phyloP scores from a whole-genome alignment of 1,140 invertebrate genomes.

The Bombus sylvicola region DNA sequence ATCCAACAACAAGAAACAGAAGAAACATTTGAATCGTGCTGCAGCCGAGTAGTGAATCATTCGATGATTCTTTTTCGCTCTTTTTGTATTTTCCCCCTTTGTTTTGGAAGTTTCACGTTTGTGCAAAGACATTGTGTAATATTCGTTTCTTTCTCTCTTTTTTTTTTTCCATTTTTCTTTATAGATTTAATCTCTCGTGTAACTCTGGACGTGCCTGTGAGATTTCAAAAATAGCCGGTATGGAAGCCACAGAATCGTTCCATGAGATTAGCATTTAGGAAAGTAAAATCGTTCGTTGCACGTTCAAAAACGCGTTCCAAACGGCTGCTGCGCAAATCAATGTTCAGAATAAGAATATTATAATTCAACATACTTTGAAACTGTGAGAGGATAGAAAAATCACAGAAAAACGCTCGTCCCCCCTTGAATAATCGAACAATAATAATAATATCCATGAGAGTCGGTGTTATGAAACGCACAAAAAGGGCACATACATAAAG shows the following conservation, averaged over 20 bases:
- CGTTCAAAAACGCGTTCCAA: background rate
- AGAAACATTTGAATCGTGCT: slow-evolving; percentile 66
- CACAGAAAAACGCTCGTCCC: slow-evolving; percentile 61
- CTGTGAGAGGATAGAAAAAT: slow-evolving; percentile 61
- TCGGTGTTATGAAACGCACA: background rate
- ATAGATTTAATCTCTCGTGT: background rate
- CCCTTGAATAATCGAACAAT: background rate
- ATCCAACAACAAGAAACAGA: slow-evolving; percentile 73
- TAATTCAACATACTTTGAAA: slow-evolving; percentile 58
- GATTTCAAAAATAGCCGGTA: slow-evolving; percentile 17
- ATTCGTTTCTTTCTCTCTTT: background rate
- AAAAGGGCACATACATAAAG: slow-evolving; percentile 20
- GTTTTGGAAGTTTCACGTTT: slow-evolving; percentile 26
- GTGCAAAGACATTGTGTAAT: slow-evolving; percentile 26
- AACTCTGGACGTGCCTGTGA: background rate
- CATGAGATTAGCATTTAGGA: slow-evolving; percentile 16
- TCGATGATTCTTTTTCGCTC: slow-evolving; percentile 3
- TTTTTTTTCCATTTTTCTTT: background rate
- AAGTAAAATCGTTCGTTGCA: background rate
- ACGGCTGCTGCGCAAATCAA: slow-evolving; percentile 59
- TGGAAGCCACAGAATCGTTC: slow-evolving; percentile 35
- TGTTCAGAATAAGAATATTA: slow-evolving; percentile 38
- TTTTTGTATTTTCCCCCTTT: slow-evolving; percentile 4
- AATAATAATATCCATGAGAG: slow-evolving; percentile 1
- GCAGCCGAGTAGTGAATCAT: slow-evolving; percentile 57